Percentiles rank a stretch among this genome's conserved stretches.
phyloP scores from a whole-genome alignment of 2,888 invertebrate species.

The Cryptops parisi region DNA sequence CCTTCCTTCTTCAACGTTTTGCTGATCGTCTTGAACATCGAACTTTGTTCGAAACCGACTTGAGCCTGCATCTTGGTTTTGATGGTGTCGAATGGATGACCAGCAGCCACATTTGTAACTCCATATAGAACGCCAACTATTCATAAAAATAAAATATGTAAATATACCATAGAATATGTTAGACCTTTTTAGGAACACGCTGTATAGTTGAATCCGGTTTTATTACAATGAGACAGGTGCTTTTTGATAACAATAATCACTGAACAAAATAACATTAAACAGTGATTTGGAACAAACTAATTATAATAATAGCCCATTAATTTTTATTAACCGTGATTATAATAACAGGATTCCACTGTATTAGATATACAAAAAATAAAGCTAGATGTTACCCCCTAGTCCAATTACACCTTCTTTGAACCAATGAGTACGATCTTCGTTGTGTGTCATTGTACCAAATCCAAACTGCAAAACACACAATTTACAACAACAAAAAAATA shows the following conservation, averaged over 20 bases:
- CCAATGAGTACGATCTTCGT: conserved; percentile 29
- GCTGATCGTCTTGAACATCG: conserved; percentile 27
- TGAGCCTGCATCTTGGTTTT: conserved; percentile 33
- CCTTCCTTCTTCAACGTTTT: conserved; percentile 28
- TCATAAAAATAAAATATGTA: not conserved
- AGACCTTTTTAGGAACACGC: not conserved
- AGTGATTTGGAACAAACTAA: too few species aligned
- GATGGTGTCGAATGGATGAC: conserved; percentile 31
- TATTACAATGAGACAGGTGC: too few species aligned
- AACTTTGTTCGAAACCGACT: conserved; percentile 27
- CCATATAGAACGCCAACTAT: conserved; percentile 30
- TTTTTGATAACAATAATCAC: too few species aligned
- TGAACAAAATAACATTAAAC: too few species aligned
- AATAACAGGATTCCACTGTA: too few species aligned
- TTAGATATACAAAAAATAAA: too few species aligned
- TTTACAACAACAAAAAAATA: too few species aligned
- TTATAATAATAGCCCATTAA: too few species aligned
- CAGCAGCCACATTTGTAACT: conserved; percentile 28
- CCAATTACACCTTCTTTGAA: conserved; percentile 29
- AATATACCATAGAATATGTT: not conserved
- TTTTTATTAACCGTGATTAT: too few species aligned
- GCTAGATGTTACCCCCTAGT: conserved; percentile 28
- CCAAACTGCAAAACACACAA: too few species aligned
- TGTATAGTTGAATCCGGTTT: too few species aligned
- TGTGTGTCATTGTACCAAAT: conserved; percentile 33